phyloP scores from a whole-genome alignment of 2,888 invertebrate genomes.

The Drosophila buzzatii region DNA sequence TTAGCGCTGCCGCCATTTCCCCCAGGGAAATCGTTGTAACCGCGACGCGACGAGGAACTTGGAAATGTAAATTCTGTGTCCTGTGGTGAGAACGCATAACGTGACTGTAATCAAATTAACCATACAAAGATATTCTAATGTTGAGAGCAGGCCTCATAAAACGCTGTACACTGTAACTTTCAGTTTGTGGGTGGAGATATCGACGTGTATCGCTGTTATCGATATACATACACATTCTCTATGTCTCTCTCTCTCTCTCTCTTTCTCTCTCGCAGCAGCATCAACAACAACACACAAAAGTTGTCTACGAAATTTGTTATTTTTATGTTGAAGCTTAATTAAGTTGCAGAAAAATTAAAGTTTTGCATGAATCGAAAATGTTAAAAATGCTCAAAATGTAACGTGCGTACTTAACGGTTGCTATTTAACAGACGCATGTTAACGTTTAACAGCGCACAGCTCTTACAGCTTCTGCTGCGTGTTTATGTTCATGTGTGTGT shows the following conservation, averaged over 20 bases:
- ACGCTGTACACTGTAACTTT: constrained; percentile 55
- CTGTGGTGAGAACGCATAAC: constrained; percentile 86
- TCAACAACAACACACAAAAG: constrained; percentile 49
- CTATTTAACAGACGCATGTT: constrained; percentile 44
- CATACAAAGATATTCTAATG: constrained; percentile 79
- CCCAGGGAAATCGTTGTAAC: constrained; percentile 84
- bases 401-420: constrained; percentile 57
- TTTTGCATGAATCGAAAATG: constrained; percentile 30
- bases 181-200: constrained; percentile 12
- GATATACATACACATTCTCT: constrained; percentile 20
- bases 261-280: constrained; percentile 38
- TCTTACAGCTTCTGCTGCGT: constrained; percentile 24
- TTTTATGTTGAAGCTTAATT: constrained; percentile 21
- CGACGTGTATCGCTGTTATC: constrained; percentile 33
- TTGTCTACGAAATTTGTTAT: constrained; percentile 30
- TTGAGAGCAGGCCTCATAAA: constrained; percentile 77
- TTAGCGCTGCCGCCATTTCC: constrained; percentile 75
- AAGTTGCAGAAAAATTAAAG: constrained; percentile 27
- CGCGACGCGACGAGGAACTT: constrained; percentile 84
- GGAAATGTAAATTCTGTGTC: constrained; percentile 86
- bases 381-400: constrained; percentile 27
- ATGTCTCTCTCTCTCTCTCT: not conserved
- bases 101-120: constrained; percentile 85
- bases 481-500: constrained; percentile 1
- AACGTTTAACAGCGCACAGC: constrained; percentile 41